These are phyloP conservation scores for Turritopsis rubra DNA, from an alignment of 30 jellyfish, hydroid and myxozoan genomes.

Conservation along the genomic window DNA sequence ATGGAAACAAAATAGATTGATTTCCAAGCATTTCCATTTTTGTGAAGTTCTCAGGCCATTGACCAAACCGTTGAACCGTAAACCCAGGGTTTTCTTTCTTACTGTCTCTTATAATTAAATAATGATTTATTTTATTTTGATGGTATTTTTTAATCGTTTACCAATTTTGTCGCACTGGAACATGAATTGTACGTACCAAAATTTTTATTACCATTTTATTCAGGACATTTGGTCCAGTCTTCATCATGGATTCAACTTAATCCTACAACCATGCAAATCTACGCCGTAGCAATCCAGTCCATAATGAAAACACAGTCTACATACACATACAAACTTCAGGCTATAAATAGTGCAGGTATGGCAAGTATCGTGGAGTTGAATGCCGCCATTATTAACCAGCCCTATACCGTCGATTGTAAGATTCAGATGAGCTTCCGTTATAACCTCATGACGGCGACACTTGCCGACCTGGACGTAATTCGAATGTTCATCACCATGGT, in stretches of 20 bases:
- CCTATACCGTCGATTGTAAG: conserved; percentile 73
- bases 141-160: too few relatives aligned
- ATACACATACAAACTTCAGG: conserved; percentile 41
- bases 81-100: background rate
- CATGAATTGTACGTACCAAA: too few relatives aligned
- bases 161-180: too few relatives aligned
- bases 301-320: conserved; percentile 23
- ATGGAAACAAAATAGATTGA: too few relatives aligned
- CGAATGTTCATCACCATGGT: conserved; percentile 22
- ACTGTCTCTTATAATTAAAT: too few relatives aligned
- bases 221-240: conserved; percentile 19
- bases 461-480: conserved; percentile 27
- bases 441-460: background rate
- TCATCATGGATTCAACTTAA: conserved; percentile 80
- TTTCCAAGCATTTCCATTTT: too few relatives aligned
- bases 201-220: background rate
- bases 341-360: conserved; percentile 66
- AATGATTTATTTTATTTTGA: too few relatives aligned
- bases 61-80: too few relatives aligned
- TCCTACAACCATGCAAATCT: conserved; percentile 65
- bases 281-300: conserved; percentile 66
- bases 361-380: conserved; percentile 22
- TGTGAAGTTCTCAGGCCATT: too few relatives aligned
- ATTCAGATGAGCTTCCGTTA: conserved; percentile 27
- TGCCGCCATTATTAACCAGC: conserved; percentile 39